Evolutionary conservation across 2,888 invertebrate genomes (phyloP).

Genomic region (Acronicta leporina): DNA sequence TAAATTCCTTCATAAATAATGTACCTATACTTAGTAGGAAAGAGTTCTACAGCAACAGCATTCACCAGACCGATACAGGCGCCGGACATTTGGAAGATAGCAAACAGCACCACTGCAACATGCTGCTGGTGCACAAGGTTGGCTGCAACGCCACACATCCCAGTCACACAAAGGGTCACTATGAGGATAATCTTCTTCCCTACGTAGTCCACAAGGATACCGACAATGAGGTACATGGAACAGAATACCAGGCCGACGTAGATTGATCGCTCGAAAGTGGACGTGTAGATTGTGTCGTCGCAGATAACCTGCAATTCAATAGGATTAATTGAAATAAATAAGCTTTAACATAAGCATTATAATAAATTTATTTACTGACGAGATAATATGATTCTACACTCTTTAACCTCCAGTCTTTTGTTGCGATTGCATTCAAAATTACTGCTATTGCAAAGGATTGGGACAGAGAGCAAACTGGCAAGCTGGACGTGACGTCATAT

Average conservation of each 20-base stretch:
- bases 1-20: not conserved
- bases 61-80: constrained; percentile 89
- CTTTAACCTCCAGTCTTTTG: no score
- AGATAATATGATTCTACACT: no score
- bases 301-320: constrained; percentile 76
- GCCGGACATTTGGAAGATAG: constrained; percentile 87
- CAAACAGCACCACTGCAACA: constrained; percentile 89
- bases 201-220: constrained; percentile 87
- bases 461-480: no score
- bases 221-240: constrained; percentile 90
- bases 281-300: constrained; percentile 87
- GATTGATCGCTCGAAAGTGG: constrained; percentile 91
- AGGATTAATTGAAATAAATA: no score
- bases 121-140: constrained; percentile 89
- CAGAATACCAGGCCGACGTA: constrained; percentile 91
- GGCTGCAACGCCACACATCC: constrained; percentile 88
- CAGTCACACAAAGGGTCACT: constrained; percentile 83
- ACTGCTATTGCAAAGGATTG: no score
- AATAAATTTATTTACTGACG: no score
- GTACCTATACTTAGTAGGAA: constrained; percentile 87
- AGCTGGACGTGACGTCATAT: no score
- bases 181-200: constrained; percentile 88
- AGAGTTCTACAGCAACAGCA: constrained; percentile 89
- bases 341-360: no score
- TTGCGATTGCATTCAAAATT: no score